Evolutionary conservation across 2,797 vertebrate species (phyloP), one percentile per base, ranked within the genome.

Genomic region (Enteromius fasciolatus): DNA sequence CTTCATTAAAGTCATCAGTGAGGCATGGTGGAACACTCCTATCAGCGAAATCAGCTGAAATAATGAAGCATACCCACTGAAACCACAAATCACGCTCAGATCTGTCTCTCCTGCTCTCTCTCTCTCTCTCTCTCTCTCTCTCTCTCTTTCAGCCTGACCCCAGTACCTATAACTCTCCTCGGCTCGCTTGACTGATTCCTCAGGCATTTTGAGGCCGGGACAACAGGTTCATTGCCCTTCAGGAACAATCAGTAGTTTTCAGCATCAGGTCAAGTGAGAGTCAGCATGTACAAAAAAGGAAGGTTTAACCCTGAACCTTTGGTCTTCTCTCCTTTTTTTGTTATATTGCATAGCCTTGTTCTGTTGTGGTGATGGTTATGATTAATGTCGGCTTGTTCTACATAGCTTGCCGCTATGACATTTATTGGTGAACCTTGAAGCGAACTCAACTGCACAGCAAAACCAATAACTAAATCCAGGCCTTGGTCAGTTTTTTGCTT

Each of bases 1-100:
- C 78, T 81, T 85, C 78, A 85, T 85, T 81, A 77, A 41, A 75
- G 76, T 69, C 80, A 85, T 82, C 82, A 79, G 81, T 57, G 52
- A 73, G 28, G 72, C 80, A 75, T 66, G 41, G 39, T 78, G 48
- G 68, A 10, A 36, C 67, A 73, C 79, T 78, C 25, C 75, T 78
- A 57, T 46, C 59, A 74, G 75, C 7, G 7, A 77, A 78, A 78
- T 59, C 50, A 68, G 76, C 23, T 61, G 66, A 25, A 63, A 72
- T 82, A 82, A 85, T 74, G 57, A 85, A 72, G 44, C 76, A 79
- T 79, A 54, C 76, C 28, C 64, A 68, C 52, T 23, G 23, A 82
- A 80, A 61, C 52, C 80, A 73, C 61, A 79, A 82, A 83, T 85
- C 39, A 82, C 18, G 28, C 44, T 23, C 52, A 23, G 50, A 68